Conservation (phyloP, 2,797 vertebrate species). For the Steatocranus sp. region DNA sequence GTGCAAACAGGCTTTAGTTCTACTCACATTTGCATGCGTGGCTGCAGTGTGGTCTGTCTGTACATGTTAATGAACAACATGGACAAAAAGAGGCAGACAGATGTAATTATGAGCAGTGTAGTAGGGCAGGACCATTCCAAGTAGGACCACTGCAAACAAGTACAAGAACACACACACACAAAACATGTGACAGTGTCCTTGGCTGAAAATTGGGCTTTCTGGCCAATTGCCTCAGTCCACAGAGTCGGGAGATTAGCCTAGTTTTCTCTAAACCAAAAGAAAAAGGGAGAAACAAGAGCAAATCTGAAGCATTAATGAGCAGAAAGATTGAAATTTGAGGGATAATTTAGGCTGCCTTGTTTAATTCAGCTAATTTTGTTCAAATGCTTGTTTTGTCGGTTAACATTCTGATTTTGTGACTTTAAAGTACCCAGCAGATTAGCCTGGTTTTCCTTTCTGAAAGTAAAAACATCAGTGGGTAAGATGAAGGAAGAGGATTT, state of each 20-base stretch:
- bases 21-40: not conserved
- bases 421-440: not conserved
- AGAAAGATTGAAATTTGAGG: not conserved
- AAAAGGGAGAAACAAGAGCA: not conserved
- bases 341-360: not conserved
- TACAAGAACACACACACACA: not conserved
- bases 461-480: not conserved
- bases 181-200: not conserved
- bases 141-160: not conserved
- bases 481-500: not conserved
- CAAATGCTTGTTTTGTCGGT: not conserved
- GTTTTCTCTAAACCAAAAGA: conserved; percentile 29
- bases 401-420: not conserved
- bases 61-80: not conserved
- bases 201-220: not conserved
- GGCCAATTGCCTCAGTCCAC: conserved; percentile 4
- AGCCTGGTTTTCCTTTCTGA: not conserved
- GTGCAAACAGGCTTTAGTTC: not conserved
- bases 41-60: not conserved
- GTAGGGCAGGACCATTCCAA: not conserved
- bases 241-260: conserved; percentile 38
- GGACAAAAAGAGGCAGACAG: not conserved
- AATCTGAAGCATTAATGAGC: not conserved
- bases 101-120: not conserved
- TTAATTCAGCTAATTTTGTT: conserved; percentile 14